Percentiles rank a stretch among this genome's conserved stretches.
Conservation (phyloP, 2,113 vertebrate species). For the Albula goreensis region DNA sequence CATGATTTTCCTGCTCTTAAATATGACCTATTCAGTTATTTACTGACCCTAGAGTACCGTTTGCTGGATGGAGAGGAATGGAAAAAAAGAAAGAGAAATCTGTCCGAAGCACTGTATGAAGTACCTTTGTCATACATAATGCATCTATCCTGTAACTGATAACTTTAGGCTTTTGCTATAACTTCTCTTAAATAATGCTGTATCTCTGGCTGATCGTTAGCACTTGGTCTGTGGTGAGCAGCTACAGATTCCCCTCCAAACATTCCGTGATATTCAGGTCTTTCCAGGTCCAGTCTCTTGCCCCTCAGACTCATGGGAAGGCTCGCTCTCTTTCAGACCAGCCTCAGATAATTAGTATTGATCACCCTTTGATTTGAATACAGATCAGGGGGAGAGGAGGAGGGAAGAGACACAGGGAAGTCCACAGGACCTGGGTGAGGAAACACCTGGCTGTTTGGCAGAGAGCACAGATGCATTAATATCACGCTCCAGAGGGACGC, state of each 20-base stretch:
- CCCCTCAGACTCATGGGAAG: not conserved
- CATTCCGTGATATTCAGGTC: not conserved
- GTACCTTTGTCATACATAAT: too few relatives aligned
- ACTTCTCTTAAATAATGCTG: too few relatives aligned
- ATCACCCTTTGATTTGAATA: not conserved
- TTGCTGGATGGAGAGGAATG: too few relatives aligned
- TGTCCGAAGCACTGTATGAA: too few relatives aligned
- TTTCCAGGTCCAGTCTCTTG: not conserved
- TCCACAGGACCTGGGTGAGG: not conserved
- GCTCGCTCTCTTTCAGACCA: not conserved
- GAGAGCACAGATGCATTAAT: conserved; percentile 38
- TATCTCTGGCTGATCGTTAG: too few relatives aligned
- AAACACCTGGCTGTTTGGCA: conserved; percentile 15
- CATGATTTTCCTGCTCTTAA: too few relatives aligned
- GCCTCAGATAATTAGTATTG: not conserved
- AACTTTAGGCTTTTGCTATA: too few relatives aligned
- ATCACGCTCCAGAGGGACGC: conserved; percentile 38
- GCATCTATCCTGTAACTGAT: too few relatives aligned
- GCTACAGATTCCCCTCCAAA: not conserved
- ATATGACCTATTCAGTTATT: too few relatives aligned
- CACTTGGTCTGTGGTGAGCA: not conserved
- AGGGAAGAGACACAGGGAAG: not conserved
- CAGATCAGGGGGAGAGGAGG: not conserved
- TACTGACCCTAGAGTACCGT: too few relatives aligned
- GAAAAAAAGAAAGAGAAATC: too few relatives aligned